Evolutionary conservation across 2,113 vertebrate species (phyloP).

Genomic region (Puma concolor): DNA sequence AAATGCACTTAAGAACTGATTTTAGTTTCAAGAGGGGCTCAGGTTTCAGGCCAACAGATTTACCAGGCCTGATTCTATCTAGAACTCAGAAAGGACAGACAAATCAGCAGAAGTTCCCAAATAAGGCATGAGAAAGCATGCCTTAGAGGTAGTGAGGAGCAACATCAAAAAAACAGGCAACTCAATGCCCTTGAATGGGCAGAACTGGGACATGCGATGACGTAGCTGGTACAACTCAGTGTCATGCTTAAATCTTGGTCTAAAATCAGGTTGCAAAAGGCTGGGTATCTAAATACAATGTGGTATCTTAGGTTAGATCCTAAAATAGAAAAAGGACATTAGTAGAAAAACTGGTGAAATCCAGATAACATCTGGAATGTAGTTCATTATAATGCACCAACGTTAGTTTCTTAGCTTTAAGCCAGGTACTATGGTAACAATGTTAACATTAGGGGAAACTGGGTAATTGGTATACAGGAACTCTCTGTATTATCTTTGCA

Average conservation of each 20-base stretch:
- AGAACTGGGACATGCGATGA: not conserved
- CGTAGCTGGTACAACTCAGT: not conserved
- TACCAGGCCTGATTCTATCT: not conserved
- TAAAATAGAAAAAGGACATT: not conserved
- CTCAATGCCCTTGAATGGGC: not conserved
- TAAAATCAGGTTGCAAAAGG: slow-evolving; percentile 34
- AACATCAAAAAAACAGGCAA: not conserved
- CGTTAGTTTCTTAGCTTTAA: not conserved
- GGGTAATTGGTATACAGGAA: not conserved
- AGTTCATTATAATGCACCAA: not conserved
- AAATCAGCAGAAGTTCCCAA: not conserved
- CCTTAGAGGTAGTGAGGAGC: not conserved
- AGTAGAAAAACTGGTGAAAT: not conserved
- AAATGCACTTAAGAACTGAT: not conserved
- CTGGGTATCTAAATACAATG: not conserved
- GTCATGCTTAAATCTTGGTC: not conserved
- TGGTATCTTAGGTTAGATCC: not conserved
- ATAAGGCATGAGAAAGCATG: not conserved
- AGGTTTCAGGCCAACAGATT: not conserved
- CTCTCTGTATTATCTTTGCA: not conserved
- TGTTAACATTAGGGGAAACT: not conserved
- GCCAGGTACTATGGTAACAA: not conserved
- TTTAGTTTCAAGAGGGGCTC: not conserved
- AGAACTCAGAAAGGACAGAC: not conserved
- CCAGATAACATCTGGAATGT: not conserved